Evolutionary conservation across 2,797 vertebrate genomes (phyloP), one percentile per base, ranked within the genome.

Genomic region (Tokudaia muenninki): DNA sequence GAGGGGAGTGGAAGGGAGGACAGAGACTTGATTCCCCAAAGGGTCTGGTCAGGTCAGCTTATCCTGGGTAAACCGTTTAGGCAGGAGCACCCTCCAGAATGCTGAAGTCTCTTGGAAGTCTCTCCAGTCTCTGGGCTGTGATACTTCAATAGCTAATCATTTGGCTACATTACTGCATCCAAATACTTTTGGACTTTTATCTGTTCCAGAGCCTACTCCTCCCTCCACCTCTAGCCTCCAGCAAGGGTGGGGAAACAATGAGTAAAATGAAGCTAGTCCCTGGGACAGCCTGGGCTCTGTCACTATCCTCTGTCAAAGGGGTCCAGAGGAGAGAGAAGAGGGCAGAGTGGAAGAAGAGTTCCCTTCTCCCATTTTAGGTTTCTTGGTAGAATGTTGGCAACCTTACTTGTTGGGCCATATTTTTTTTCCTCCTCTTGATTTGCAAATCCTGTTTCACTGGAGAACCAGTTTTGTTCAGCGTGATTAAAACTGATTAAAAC

Each of bases 321-420:
- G 31, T 72, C 81, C 81, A 75, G 79, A 31, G 47, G 12, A 55
- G 24, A 14, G 10, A 21, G 26, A 74, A 67, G 26, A 52, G 6
- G 26, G 26, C 86, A 44, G 84, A 87, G 96, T 2, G 67, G 37
- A 91, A 67, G 91, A 70, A 82, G 26, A 86, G 21, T 1, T 63
- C 44, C 26, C 11, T 57, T 65, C 50, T 90, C 78, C 63, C 17
- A 89, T 90, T 74, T 87, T 50, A 22, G 11, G 16, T 90, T 96
- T 97, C 95, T 97, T 57, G 2, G 94, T 94, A 89, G 97, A 97
- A 97, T 95, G 96, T 80, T 93, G 97, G 92, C 96, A 97, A 94
- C 80, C 92, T 95, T 72, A 97, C 55, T 65, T 97, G 92, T 86
- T 89, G 86, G 87, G 77, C 94, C 92, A 61, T 84, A 95, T 95